Evolutionary conservation across 2,113 vertebrate species (phyloP).

Genomic region (Planiliza haematocheilus): DNA sequence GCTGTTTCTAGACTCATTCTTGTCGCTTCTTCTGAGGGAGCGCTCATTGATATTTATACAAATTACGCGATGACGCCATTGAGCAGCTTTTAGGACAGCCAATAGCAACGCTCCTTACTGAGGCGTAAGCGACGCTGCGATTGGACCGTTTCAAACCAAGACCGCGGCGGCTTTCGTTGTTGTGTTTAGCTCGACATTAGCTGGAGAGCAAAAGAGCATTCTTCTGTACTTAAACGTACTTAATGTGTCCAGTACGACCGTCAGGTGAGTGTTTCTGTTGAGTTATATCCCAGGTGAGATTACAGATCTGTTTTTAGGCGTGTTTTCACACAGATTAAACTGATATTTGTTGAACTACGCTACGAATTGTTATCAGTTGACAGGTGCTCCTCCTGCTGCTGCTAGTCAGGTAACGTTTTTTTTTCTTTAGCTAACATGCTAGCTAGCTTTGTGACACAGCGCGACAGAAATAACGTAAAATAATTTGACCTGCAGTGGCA

Average conservation of each 20-base stretch:
- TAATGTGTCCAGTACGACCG: not conserved
- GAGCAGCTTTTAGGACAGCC: too few relatives aligned
- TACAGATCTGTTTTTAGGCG: fast-evolving
- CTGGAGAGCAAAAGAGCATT: not conserved
- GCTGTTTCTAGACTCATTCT: too few relatives aligned
- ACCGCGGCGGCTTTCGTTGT: constrained; percentile 45
- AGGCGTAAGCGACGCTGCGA: not conserved
- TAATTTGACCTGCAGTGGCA: too few relatives aligned
- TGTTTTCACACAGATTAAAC: not conserved
- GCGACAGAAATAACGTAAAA: too few relatives aligned
- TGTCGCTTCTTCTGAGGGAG: too few relatives aligned
- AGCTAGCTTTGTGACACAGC: not conserved
- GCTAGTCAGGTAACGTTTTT: not conserved
- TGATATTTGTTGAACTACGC: not conserved
- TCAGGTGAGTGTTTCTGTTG: constrained; percentile 17
- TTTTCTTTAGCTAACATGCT: not conserved
- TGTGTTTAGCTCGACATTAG: constrained; percentile 1
- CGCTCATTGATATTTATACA: too few relatives aligned
- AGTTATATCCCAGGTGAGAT: fast-evolving
- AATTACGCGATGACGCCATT: too few relatives aligned
- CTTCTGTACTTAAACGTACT: fast-evolving
- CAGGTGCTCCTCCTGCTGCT: constrained; percentile 34
- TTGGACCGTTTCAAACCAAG: constrained; percentile 69
- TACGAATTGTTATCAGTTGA: not conserved
- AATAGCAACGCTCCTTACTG: too few relatives aligned